Conservation (phyloP, 2,113 vertebrate genomes). For the Amphiprion percula region DNA sequence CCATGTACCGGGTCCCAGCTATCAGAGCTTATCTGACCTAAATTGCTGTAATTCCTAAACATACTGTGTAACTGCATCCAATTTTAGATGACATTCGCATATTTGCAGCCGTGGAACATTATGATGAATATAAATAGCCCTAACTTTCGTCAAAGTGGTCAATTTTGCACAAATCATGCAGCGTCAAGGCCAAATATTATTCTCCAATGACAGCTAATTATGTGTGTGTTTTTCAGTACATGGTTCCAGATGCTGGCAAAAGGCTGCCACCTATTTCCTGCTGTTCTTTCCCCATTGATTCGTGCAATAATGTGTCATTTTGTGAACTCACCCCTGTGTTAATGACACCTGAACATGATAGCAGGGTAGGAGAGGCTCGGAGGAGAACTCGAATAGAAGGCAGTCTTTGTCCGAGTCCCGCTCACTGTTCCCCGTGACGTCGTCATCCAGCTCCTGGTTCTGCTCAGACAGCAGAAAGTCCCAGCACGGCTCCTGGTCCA, state of each 20-base stretch:
- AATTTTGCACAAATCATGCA: not conserved
- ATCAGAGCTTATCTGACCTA: not conserved
- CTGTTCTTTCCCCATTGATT: not conserved
- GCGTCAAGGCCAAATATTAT: not conserved
- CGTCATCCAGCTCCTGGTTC: constrained; percentile 85
- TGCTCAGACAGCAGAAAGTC: constrained; percentile 93
- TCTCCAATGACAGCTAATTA: not conserved
- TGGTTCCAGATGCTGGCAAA: not conserved
- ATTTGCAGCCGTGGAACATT: not conserved
- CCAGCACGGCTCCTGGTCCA: constrained; percentile 90
- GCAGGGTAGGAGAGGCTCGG: constrained; percentile 93
- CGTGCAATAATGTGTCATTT: not conserved
- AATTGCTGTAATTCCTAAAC: not conserved
- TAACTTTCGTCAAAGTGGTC: not conserved
- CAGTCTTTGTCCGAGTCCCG: constrained; percentile 87
- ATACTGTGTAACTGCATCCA: no score
- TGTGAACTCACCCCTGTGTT: constrained; percentile 91
- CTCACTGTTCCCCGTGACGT: constrained; percentile 85
- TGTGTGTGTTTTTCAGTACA: not conserved
- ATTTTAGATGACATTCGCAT: not conserved
- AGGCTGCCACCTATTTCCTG: not conserved
- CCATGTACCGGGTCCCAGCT: no score
- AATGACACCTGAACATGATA: constrained; percentile 96
- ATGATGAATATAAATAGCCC: not conserved
- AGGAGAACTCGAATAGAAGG: constrained; percentile 96